phyloP scores from a whole-genome alignment of 2,113 vertebrate genomes.

The Pyxicephalus adspersus region DNA sequence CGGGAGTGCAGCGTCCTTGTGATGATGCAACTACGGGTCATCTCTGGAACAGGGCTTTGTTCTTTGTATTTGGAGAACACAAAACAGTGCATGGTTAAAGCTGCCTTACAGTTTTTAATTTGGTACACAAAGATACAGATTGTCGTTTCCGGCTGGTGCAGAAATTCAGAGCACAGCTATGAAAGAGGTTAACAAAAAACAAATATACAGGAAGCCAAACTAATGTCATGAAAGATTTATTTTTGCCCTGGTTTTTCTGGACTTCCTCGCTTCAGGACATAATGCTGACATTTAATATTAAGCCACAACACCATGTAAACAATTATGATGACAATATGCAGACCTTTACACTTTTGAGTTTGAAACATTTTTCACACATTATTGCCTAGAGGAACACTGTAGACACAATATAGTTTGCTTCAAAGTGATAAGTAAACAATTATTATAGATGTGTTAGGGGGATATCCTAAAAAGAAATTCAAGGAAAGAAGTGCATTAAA shows the following conservation, averaged over 20 bases:
- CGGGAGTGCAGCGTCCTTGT: constrained; percentile 21
- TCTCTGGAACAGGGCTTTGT: constrained; percentile 52
- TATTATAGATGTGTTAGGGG: no score
- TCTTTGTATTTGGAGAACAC: constrained; percentile 52
- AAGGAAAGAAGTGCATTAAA: no score
- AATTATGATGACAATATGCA: background rate
- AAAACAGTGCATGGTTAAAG: constrained; percentile 47
- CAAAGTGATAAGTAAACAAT: no score
- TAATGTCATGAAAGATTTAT: constrained; percentile 44
- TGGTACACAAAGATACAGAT: constrained; percentile 49
- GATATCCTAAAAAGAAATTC: no score
- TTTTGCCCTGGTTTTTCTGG: background rate
- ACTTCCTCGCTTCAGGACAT: background rate
- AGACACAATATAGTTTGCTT: no score
- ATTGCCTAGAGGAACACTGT: background rate
- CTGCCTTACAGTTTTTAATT: constrained; percentile 41
- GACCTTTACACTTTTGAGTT: background rate
- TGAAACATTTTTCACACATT: background rate
- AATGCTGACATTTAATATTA: constrained; percentile 29
- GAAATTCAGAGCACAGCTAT: constrained; percentile 20
- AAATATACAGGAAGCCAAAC: constrained; percentile 6
- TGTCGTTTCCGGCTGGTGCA: constrained; percentile 44
- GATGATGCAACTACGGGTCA: constrained; percentile 45
- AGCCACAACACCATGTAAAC: constrained; percentile 4
- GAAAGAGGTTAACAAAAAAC: constrained; percentile 5